A percentile compares a stretch with the other conserved stretches of the same genome.
Evolutionary conservation across 1,140 invertebrate genomes (phyloP).

Genomic region (Rhagoletis pomonella): DNA sequence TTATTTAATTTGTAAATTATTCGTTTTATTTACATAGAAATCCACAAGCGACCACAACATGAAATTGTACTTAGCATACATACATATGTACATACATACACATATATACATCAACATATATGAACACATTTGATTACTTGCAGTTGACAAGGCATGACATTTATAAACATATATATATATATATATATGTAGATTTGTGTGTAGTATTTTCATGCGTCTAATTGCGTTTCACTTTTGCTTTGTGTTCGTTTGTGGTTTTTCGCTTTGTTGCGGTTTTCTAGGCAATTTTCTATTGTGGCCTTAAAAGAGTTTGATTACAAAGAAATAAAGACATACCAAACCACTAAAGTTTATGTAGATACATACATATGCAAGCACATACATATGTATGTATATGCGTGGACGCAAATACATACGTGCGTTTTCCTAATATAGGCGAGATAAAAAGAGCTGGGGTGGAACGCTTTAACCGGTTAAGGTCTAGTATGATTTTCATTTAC

Average conservation of each 20-base stretch:
- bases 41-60: constrained; percentile 5
- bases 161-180: neutral
- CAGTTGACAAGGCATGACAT: neutral
- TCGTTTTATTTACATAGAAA: neutral
- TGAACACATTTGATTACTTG: neutral
- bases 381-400: too few species aligned
- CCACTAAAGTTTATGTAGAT: too few species aligned
- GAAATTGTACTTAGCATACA: neutral
- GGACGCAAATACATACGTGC: too few species aligned
- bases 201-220: neutral
- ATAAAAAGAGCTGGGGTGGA: too few species aligned
- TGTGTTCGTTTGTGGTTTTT: constrained; percentile 40
- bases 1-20: too few species aligned
- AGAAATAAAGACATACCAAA: neutral
- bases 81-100: neutral
- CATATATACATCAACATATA: neutral
- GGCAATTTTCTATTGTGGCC: constrained; percentile 43
- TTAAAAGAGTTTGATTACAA: neutral
- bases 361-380: too few species aligned
- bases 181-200: too few species aligned
- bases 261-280: constrained; percentile 45
- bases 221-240: constrained; percentile 26
- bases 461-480: too few species aligned
- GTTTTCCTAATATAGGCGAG: too few species aligned
- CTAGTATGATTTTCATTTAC: too few species aligned